Evolutionary conservation across 2,888 invertebrate genomes (phyloP), one percentile per base, ranked within the genome.

Genomic region (Azorinus chamasolen): DNA sequence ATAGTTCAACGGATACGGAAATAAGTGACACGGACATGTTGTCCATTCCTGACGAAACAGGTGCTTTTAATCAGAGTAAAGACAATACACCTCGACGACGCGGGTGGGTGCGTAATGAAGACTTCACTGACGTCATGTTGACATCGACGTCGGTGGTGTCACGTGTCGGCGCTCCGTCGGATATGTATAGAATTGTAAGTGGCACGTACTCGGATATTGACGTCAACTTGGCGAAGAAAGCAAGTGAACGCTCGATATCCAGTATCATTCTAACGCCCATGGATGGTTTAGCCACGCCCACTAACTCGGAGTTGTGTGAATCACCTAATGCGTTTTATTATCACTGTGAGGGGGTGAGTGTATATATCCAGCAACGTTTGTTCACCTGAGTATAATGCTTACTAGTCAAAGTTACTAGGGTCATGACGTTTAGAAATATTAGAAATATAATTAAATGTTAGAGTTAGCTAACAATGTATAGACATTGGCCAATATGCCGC

Each of bases 181-280:
- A 82, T 55, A 82, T 79, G 73, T 84, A 82, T 64, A 65, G 79
- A 78, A 83, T 84, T 54, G 81, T 79, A 79, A 82, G 81, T 81
- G 87, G 79, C 55, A 80, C 74, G 32, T 79, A 71, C 73, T 57
- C 64, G 41, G 83, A 84, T 53, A 74, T 72, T 53, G 85, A 85
- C 61, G 71, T 83, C 8, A 80, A 85, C 57, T 69, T 88, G 64
- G 85, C 85, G 61, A 88, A 87, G 85, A 88, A 87, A 79, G 87
- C 87, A 53, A 88, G 88, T 78, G 88, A 88, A 78, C 82, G 87
- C 43, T 88, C 88, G 54, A 88, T 88, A 65, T 87, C 88, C 58
- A 86, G 88, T 69, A 87, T 88, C 41, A 81, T 88, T 81, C 84
- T 88, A 84, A 84, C 84, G 74, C 81, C 85, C 18, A 46, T 76